These are phyloP conservation scores for Pseudococcus longispinus DNA, from an alignment of 2,888 invertebrate species.

Conservation along the genomic window DNA sequence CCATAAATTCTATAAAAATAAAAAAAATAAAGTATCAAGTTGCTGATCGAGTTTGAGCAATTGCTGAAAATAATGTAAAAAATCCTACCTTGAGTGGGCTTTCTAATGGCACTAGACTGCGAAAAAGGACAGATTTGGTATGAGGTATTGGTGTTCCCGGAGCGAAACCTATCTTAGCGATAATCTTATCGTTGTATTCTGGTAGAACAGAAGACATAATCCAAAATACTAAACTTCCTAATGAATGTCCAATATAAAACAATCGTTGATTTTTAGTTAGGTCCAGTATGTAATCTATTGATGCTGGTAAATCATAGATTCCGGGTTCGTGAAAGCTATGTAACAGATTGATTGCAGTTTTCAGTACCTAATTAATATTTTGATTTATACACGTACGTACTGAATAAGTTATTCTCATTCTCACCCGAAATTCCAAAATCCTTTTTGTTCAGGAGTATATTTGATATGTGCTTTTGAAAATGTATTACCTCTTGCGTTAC, in stretches of 20 bases:
- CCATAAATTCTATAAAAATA: no score
- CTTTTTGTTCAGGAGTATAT: constrained; percentile 64
- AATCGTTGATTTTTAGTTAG: constrained; percentile 63
- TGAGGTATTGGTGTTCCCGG: no score
- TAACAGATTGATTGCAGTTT: not conserved
- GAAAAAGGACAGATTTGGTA: no score
- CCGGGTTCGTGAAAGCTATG: constrained; percentile 89
- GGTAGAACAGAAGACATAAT: not conserved
- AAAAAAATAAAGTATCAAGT: no score
- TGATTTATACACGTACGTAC: no score
- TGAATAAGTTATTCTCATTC: not conserved
- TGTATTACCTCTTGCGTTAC: constrained; percentile 82
- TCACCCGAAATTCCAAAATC: constrained; percentile 73
- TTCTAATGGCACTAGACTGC: no score
- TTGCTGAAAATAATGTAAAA: no score
- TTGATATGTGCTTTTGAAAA: constrained; percentile 72
- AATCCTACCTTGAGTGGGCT: no score
- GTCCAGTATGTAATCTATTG: constrained; percentile 73
- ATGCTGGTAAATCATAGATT: constrained; percentile 83
- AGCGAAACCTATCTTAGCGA: no score
- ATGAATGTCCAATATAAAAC: not conserved
- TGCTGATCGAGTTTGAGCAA: no score
- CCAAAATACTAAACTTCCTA: not conserved
- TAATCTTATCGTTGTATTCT: no score
- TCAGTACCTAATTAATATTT: no score